Evolutionary conservation across 2,113 vertebrate genomes (phyloP), one percentile per base, ranked within the genome.

Genomic region (Xiphophorus maculatus): DNA sequence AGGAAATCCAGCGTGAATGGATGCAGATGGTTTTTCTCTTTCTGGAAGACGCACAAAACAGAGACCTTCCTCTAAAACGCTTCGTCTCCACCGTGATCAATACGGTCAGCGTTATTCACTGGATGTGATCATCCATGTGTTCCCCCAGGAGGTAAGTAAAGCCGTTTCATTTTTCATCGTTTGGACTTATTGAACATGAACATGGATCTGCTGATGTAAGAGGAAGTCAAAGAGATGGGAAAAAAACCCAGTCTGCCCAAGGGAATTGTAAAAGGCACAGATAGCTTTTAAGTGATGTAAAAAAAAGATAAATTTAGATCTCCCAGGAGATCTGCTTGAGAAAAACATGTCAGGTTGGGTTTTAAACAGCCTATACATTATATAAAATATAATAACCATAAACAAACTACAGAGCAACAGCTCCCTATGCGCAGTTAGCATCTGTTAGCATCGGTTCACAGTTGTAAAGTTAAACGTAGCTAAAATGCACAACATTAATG

Each of bases 101-200:
- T 88, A 85, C 71, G 35, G 87, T 84, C 86, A 80, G 86, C 51
- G 84, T 87, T 77, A 66, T 72, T 87, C 79, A 81, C 29, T 69
- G 79, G 76, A 81, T 78, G 81, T 86, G 84, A 90, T 87, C 86
- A 81, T 87, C 83, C 80, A 32, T 63, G 79, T 63, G 60, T 63
- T 85, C 82, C 73, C 86, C 58, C 77, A 73, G 81, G 86, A 85
- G 81, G 80, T 68, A 81, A 83, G 64, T 48, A 76, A 58, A 35
- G 79, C 54, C 14, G 28, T 71, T 76, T 78, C 76, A 67, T 76
- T 78, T 76, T 65, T 71, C 61, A 69, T 60, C 5, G 9, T 76
- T 77, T 70, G 68, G 72, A 60, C 68, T 70, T 73, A 72, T 37
- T 74, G 85, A 69, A 79, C 80, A 66, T 42, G 64, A 80, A 63